Percentiles rank a stretch among this genome's conserved stretches.
Evolutionary conservation across 2,797 vertebrate species (phyloP).

Genomic region (Triplophysa yarkandensis): DNA sequence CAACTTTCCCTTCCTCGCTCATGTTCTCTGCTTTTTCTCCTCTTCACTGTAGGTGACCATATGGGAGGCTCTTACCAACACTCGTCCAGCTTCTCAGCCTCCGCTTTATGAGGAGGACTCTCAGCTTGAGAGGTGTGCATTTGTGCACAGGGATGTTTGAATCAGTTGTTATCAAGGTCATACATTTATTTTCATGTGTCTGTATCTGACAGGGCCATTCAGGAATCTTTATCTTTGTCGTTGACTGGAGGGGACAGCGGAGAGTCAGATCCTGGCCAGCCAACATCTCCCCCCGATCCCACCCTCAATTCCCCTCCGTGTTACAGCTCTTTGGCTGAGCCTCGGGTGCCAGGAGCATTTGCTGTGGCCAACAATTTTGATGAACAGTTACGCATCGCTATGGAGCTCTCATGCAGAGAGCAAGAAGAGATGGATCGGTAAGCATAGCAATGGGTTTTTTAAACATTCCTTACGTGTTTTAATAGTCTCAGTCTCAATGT

Average conservation of each 20-base stretch:
- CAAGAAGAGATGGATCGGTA: constrained; percentile 86
- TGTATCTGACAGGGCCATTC: constrained; percentile 80
- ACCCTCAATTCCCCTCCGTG: constrained; percentile 67
- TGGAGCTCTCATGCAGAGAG: constrained; percentile 89
- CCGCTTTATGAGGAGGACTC: constrained; percentile 84
- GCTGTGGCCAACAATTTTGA: constrained; percentile 79
- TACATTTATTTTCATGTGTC: not conserved
- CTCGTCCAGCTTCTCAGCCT: constrained; percentile 79
- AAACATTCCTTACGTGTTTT: too few relatives aligned
- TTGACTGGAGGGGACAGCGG: constrained; percentile 72
- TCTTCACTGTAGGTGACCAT: constrained; percentile 83
- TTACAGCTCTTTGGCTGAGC: constrained; percentile 67
- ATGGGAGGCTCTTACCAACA: constrained; percentile 94
- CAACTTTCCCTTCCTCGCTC: constrained; percentile 9
- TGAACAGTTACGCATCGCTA: constrained; percentile 90
- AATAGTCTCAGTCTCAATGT: too few relatives aligned
- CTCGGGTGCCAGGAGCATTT: constrained; percentile 64
- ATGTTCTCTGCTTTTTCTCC: constrained; percentile 6
- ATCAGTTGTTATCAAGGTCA: constrained; percentile 5
- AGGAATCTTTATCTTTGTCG: constrained; percentile 87
- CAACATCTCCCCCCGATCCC: constrained; percentile 67
- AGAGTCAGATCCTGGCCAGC: constrained; percentile 63
- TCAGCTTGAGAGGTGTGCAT: constrained; percentile 87
- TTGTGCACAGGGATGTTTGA: not conserved
- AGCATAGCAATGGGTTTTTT: not conserved